Percentiles rank a stretch among this genome's conserved stretches.
Conservation (phyloP, 2,888 invertebrate species). For the Bombylius discolor region DNA sequence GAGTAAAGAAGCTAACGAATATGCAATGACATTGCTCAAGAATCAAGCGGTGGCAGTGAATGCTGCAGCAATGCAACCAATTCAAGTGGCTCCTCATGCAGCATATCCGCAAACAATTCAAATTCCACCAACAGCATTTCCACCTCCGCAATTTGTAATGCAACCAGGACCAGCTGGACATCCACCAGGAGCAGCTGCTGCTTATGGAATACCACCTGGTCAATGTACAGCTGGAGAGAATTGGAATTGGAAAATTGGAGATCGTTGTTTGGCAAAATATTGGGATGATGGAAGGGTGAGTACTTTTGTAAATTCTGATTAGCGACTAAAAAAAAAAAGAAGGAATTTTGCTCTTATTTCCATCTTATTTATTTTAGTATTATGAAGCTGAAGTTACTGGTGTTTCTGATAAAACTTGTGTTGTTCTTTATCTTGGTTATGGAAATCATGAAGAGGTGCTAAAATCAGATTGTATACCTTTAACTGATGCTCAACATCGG, state of each 20-base stretch:
- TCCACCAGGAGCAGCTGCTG: slow-evolving; percentile 42
- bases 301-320: slow-evolving; percentile 4
- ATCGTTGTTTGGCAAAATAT: slow-evolving; percentile 78
- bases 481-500: slow-evolving; percentile 33
- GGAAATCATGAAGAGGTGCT: slow-evolving; percentile 83
- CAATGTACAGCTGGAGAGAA: slow-evolving; percentile 12
- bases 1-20: slow-evolving; percentile 35
- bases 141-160: slow-evolving; percentile 11
- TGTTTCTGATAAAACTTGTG: slow-evolving; percentile 68
- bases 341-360: neutral
- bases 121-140: slow-evolving; percentile 11
- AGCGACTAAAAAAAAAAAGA: neutral
- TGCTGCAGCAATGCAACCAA: slow-evolving; percentile 9
- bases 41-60: slow-evolving; percentile 25
- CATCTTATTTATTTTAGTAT: slow-evolving; percentile 43
- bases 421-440: slow-evolving; percentile 76
- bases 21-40: slow-evolving; percentile 33
- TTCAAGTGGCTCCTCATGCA: slow-evolving; percentile 1
- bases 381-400: slow-evolving; percentile 74
- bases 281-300: slow-evolving; percentile 83
- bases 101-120: slow-evolving; percentile 10
- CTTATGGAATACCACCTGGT: slow-evolving; percentile 27
- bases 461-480: slow-evolving; percentile 65
- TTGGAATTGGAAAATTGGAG: slow-evolving; percentile 62
- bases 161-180: slow-evolving; percentile 51